Evolutionary conservation across 2,888 invertebrate species (phyloP).

Genomic region (Brassicogethes aeneus): DNA sequence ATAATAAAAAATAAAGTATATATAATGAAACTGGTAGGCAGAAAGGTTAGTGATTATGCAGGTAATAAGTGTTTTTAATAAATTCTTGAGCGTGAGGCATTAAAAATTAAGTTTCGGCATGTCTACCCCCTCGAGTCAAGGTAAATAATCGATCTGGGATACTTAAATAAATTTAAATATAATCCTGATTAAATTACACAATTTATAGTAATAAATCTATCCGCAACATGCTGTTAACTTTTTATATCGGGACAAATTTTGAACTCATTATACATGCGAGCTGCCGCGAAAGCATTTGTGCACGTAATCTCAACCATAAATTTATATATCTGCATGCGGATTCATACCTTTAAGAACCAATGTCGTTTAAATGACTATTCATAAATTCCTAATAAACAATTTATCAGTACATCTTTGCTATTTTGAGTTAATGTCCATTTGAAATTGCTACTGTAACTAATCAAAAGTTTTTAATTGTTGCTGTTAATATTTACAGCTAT

Average conservation of each 20-base stretch:
- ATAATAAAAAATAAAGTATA: too few species aligned
- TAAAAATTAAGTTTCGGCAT: too few species aligned
- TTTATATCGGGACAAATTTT: constrained; percentile 16
- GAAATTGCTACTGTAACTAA: too few species aligned
- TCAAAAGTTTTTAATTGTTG: too few species aligned
- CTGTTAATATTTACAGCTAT: too few species aligned
- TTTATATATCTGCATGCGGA: constrained; percentile 6
- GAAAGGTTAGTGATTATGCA: too few species aligned
- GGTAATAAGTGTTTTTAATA: too few species aligned
- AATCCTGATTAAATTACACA: constrained; percentile 15
- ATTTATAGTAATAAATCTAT: constrained; percentile 13
- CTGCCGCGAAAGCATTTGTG: constrained; percentile 10
- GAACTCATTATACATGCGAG: constrained; percentile 13
- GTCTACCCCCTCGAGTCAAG: neutral
- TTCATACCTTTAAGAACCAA: constrained; percentile 1
- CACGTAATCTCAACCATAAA: constrained; percentile 12
- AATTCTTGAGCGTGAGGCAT: too few species aligned
- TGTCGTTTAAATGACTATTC: constrained; percentile 3
- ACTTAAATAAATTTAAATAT: constrained; percentile 12
- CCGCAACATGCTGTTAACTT: constrained; percentile 10
- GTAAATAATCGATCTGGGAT: constrained; percentile 8
- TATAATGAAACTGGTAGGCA: too few species aligned
- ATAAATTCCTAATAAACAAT: constrained; percentile 5
- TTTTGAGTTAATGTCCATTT: neutral
- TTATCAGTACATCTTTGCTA: neutral